Evolutionary conservation across 2,888 invertebrate species (phyloP).

Genomic region (Drosophila infuscata): DNA sequence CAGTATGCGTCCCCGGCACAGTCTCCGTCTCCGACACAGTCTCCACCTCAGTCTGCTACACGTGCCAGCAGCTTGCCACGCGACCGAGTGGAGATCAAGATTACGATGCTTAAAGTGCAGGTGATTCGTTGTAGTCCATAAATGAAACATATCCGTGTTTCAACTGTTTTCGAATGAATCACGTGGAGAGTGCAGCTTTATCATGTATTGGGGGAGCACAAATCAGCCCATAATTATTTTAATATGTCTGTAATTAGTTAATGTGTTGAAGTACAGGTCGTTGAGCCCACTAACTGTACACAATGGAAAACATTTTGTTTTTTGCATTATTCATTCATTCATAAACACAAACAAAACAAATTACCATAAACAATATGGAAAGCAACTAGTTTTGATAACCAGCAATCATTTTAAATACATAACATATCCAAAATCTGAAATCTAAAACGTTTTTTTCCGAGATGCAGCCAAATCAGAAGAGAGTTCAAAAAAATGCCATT

Average conservation of each 20-base stretch:
- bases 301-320: background rate
- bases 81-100: slow-evolving; percentile 68
- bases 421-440: background rate
- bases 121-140: slow-evolving; percentile 49
- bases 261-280: slow-evolving; percentile 10
- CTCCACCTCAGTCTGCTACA: slow-evolving; percentile 3
- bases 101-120: slow-evolving; percentile 74
- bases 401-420: background rate
- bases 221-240: background rate
- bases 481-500: background rate
- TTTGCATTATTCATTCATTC: background rate
- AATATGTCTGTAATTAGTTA: slow-evolving; percentile 18
- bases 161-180: background rate
- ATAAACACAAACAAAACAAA: background rate
- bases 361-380: background rate
- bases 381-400: background rate
- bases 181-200: background rate
- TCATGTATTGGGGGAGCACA: background rate
- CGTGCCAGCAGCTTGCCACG: slow-evolving; percentile 27
- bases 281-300: slow-evolving; percentile 20
- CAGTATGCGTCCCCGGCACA: background rate
- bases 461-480: background rate
- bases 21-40: background rate
- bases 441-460: background rate
- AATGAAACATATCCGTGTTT: slow-evolving; percentile 14